Conservation (phyloP, 2,888 invertebrate genomes). For the Lithodes maja region DNA sequence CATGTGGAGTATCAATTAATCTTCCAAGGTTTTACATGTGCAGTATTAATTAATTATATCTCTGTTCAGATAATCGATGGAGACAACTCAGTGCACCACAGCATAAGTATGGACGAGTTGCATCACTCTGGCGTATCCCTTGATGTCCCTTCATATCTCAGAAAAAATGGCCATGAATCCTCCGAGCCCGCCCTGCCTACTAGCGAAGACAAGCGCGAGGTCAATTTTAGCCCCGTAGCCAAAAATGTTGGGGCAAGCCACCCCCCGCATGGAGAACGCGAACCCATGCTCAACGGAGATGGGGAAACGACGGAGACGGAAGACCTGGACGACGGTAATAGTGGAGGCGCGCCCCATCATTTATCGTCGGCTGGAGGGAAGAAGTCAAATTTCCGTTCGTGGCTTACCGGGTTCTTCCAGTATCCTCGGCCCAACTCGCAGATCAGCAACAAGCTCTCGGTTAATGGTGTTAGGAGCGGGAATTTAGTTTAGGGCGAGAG, state of each 20-base stretch:
- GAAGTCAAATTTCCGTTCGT: constrained; percentile 34
- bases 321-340: constrained; percentile 7
- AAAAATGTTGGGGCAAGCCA: constrained; percentile 10
- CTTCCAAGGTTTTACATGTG: no score
- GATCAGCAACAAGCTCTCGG: constrained; percentile 44
- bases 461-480: constrained; percentile 68
- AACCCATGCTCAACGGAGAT: constrained; percentile 53
- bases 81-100: constrained; percentile 41
- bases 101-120: constrained; percentile 63
- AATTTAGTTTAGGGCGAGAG: constrained; percentile 45
- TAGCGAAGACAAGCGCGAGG: constrained; percentile 55
- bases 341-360: constrained; percentile 36
- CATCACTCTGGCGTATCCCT: constrained; percentile 49
- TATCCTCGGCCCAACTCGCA: constrained; percentile 26
- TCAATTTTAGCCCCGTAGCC: constrained; percentile 61
- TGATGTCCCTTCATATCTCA: constrained; percentile 36
- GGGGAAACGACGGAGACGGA: constrained; percentile 10
- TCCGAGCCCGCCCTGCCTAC: constrained; percentile 55
- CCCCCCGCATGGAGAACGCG: constrained; percentile 41
- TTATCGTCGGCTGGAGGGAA: not conserved
- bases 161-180: constrained; percentile 22
- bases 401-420: constrained; percentile 27
- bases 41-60: no score
- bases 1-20: no score
- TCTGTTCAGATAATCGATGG: no score